Evolutionary conservation across 1,140 invertebrate species (phyloP).

Genomic region (Drosophila yakuba): DNA sequence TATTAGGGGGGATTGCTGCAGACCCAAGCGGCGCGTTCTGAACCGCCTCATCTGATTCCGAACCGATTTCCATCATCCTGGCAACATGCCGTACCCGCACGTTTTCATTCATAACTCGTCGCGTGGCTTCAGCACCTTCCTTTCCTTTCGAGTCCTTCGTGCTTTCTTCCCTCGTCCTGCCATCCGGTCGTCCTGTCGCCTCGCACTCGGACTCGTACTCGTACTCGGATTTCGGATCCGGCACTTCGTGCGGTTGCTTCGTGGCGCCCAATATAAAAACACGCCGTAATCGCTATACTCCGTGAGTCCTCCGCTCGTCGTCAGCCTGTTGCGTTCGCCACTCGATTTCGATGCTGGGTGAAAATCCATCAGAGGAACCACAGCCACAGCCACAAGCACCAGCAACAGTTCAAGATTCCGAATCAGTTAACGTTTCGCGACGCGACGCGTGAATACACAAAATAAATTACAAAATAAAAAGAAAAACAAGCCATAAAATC

Average conservation of each 20-base stretch:
- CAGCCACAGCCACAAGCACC: slow-evolving; percentile 16
- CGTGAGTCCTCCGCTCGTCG: slow-evolving; percentile 80
- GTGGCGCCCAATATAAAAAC: slow-evolving; percentile 78
- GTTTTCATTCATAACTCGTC: slow-evolving; percentile 76
- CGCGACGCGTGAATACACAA: slow-evolving; percentile 35
- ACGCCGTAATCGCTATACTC: slow-evolving; percentile 52
- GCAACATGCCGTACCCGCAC: slow-evolving; percentile 38
- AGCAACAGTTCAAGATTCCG: slow-evolving; percentile 41
- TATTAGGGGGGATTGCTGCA: slow-evolving; percentile 10
- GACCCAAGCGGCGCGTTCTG: slow-evolving; percentile 3
- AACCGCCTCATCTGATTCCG: slow-evolving; percentile 12
- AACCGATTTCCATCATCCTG: slow-evolving; percentile 12
- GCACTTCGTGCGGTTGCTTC: slow-evolving; percentile 45
- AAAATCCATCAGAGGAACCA: slow-evolving; percentile 14
- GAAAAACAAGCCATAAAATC: slow-evolving; percentile 5
- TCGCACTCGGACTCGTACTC: background rate
- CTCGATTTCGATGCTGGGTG: slow-evolving; percentile 27
- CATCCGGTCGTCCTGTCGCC: slow-evolving; percentile 12
- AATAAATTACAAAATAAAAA: slow-evolving; percentile 32
- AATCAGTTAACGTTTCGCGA: slow-evolving; percentile 15
- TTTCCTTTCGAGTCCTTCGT: background rate
- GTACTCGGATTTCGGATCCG: slow-evolving; percentile 7
- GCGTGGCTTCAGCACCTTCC: slow-evolving; percentile 37
- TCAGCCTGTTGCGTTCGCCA: slow-evolving; percentile 83
- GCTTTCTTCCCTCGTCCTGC: too few relatives aligned